Base-by-base conservation (phyloP, 2,888 invertebrate species). In the Ormyrus rosae region DNA sequence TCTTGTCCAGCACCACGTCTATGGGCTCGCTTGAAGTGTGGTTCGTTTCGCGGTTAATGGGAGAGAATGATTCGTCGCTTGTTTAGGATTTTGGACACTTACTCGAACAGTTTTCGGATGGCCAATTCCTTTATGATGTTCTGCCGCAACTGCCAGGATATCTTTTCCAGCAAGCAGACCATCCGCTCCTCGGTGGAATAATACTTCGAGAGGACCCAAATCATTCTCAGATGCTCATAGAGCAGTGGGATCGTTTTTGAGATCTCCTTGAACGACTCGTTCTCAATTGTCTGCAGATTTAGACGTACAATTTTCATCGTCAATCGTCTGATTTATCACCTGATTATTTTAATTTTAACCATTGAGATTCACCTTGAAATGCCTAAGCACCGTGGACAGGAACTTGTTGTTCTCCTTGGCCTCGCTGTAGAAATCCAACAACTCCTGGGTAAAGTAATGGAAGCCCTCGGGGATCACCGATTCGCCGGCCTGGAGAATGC, bases 181-280 rank as follows among this genome's bases (percentile, higher is more conserved):
- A 98, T 97, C 79, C 95, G 93, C 82, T 96, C 96, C 87, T 98
- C 98, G 0, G 92, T 94, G 81, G 96, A 95, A 89, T 96, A 98
- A 86, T 97, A 96, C 71, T 94, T 92, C 0, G 98, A 98, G 74
- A 98, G 93, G 70, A 97, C 95, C 98, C 98, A 98, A 87, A 98
- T 95, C 93, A 98, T 95, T 85, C 96, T 94, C 58, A 98, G 90
- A 1, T 96, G 96, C 83, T 96, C 96, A 92, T 97, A 95, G 82
- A 98, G 91, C 78, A 95, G 93, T 0, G 96, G 95, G 48, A 98
- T 92, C 6, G 94, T 93, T 60, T 96, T 94, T 10, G 93, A 93
- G 34, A 97, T 94, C 88, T 94, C 93, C 77, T 93, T 92, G 81
- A 97, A 95, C 48, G 95, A 94, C 0, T 94, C 93, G 53, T 94